Base-by-base conservation (phyloP, 2,113 vertebrate species). In the Campylomormyrus tamandua region DNA sequence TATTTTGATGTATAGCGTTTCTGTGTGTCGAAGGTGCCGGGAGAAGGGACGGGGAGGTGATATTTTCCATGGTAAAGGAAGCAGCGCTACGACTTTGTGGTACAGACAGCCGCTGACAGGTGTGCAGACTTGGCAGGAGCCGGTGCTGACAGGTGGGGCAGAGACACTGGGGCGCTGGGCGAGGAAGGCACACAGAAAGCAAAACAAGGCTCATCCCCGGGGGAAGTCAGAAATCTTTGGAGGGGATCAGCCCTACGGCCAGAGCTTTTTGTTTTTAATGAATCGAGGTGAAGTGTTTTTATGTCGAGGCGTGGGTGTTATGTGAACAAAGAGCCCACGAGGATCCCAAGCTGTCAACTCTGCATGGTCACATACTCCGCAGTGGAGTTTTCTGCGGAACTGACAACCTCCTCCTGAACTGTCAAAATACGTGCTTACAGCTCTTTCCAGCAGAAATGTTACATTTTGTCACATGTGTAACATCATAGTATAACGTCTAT, bases 141-240 rank as follows among this genome's bases (percentile, higher is more conserved):
- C 85, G 90, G 90, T 92, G 92, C 88, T 95, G 94, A 95, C 92
- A 94, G 93, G 93, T 95, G 94, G 93, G 93, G 93, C 92, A 93
- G 90, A 92, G 91, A 92, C 87, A 89, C 89, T 93, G 94, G 93
- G 88, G 93, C 17, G 88, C 3, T 48, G 93, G 94, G 93, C 94
- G 92, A 94, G 93, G 92, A 92, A 93, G 56, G 86, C 89, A 90
- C 88, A 91, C 88, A 90, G 88, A 90, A 93, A 93, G 92, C 93
- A 92, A 95, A 95, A 92, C 93, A 93, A 87, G 94, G 93, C 94
- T 92, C 93, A 91, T 90, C 93, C 95, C 94, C 94, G 42, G 93
- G 92, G 94, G 89, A 91, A 90, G 94, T 90, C 52, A 19, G 83
- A 85, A 49, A 53, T 86, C 92, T 90, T 91, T 91, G 89, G 90